phyloP scores from a whole-genome alignment of 2,113 vertebrate genomes.

The human region DNA sequence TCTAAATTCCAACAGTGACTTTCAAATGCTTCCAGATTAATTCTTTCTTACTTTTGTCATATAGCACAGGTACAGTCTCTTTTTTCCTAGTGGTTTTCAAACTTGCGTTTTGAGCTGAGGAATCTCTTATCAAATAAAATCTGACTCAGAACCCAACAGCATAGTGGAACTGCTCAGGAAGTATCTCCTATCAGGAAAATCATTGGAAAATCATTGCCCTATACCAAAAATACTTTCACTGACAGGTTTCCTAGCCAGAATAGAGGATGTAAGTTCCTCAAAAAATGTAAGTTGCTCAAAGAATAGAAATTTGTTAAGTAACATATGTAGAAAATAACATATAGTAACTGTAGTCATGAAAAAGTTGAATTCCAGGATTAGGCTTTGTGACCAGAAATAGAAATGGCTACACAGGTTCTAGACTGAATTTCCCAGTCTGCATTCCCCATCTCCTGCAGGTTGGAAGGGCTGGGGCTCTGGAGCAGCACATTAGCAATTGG shows the following conservation, averaged over 20 bases:
- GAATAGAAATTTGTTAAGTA: slow-evolving; percentile 30
- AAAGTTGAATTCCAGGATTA: not conserved
- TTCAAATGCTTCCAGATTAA: slow-evolving; percentile 42
- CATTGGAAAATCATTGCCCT: not conserved
- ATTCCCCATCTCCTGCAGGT: not conserved
- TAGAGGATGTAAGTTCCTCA: not conserved
- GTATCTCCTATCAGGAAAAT: not conserved
- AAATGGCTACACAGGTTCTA: not conserved
- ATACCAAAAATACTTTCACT: not conserved
- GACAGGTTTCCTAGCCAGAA: slow-evolving; percentile 25
- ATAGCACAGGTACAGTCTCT: not conserved
- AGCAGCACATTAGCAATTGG: not conserved
- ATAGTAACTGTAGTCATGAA: not conserved
- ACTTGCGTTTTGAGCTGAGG: slow-evolving; percentile 12
- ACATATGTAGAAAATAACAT: not conserved
- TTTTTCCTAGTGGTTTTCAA: slow-evolving; percentile 17
- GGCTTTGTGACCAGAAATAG: not conserved
- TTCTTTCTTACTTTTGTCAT: slow-evolving; percentile 48
- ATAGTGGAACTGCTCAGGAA: not conserved
- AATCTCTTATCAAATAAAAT: slow-evolving; percentile 20
- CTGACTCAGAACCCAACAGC: not conserved
- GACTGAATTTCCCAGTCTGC: not conserved
- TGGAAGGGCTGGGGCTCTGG: not conserved
- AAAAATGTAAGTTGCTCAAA: slow-evolving; percentile 33
- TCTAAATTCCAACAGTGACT: slow-evolving; percentile 43